Conservation (phyloP, 2,113 vertebrate genomes). For the Lota lota region DNA sequence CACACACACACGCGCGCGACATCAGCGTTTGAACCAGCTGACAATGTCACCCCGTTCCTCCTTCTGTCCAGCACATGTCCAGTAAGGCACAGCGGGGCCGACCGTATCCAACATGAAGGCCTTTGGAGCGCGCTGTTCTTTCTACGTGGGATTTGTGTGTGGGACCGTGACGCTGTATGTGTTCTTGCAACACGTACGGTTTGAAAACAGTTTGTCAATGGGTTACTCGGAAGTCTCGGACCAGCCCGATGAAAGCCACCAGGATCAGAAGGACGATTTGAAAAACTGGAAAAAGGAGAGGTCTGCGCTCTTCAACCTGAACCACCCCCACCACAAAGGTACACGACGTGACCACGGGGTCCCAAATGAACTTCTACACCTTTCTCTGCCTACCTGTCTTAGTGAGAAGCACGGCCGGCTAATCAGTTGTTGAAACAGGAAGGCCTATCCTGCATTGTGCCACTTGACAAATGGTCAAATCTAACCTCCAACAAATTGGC, state of each 20-base stretch:
- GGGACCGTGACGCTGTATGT: conserved; percentile 70
- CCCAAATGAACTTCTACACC: no score
- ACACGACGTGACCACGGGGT: background rate
- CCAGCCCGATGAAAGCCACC: background rate
- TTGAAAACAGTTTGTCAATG: conserved; percentile 17
- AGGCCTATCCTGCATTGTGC: no score
- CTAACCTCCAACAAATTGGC: no score
- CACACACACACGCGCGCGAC: no score
- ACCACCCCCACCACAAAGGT: conserved; percentile 75
- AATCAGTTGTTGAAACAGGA: no score
- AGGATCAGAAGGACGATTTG: conserved; percentile 33
- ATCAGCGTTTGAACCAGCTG: no score
- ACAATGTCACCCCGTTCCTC: background rate
- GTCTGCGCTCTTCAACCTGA: conserved; percentile 71
- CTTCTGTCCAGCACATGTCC: conserved; percentile 11
- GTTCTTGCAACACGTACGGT: conserved; percentile 61
- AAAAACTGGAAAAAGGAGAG: conserved; percentile 70
- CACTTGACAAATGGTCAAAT: no score
- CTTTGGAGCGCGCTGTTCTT: conserved; percentile 57
- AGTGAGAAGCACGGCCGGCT: no score
- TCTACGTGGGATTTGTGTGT: conserved; percentile 71
- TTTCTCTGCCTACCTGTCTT: no score
- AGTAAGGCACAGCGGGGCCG: conserved; percentile 31
- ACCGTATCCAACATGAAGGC: conserved; percentile 60
- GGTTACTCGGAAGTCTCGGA: background rate